These are phyloP conservation scores for Saguinus imperator DNA, from an alignment of 2,113 vertebrate genomes.

Conservation along the genomic window DNA sequence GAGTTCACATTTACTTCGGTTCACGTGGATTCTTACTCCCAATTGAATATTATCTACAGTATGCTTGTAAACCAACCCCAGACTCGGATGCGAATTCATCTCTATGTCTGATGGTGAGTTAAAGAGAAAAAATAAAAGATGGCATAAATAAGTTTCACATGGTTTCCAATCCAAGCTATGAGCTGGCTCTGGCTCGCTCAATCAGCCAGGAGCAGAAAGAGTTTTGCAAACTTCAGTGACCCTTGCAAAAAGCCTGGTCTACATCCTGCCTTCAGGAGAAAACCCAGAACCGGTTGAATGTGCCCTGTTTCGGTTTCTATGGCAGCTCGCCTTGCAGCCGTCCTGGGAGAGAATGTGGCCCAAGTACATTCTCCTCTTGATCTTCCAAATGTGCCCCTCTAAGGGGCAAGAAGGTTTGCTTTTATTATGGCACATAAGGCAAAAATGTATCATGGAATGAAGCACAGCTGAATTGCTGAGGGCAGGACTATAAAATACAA, in stretches of 20 bases:
- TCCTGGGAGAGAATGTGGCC: slow-evolving; percentile 41
- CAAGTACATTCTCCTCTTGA: not conserved
- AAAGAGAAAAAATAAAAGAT: slow-evolving; percentile 41
- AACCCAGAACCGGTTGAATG: not conserved
- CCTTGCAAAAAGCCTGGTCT: slow-evolving; percentile 50
- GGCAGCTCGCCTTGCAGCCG: not conserved
- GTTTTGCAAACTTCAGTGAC: slow-evolving; percentile 55
- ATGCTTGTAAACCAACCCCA: slow-evolving; percentile 25
- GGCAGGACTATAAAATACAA: slow-evolving; percentile 30
- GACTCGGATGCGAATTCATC: not conserved
- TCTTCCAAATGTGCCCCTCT: not conserved
- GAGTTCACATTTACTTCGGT: slow-evolving; percentile 24
- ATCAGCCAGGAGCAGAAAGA: slow-evolving; percentile 12
- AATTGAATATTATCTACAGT: not conserved
- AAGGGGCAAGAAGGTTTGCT: not conserved
- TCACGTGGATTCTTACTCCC: slow-evolving; percentile 17
- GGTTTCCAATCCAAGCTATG: slow-evolving; percentile 18
- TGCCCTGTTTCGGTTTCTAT: not conserved
- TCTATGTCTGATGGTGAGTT: not conserved
- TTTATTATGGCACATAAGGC: slow-evolving; percentile 23
- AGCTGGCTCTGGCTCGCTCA: slow-evolving; percentile 17
- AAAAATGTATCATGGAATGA: slow-evolving; percentile 60
- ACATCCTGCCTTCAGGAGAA: slow-evolving; percentile 43
- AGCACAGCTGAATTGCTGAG: slow-evolving; percentile 57
- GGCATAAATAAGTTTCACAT: slow-evolving; percentile 36